Evolutionary conservation across 30 jellyfish, hydroid and myxozoan genomes (phyloP).

Genomic region (Hydractinia symbiolongicarpus): DNA sequence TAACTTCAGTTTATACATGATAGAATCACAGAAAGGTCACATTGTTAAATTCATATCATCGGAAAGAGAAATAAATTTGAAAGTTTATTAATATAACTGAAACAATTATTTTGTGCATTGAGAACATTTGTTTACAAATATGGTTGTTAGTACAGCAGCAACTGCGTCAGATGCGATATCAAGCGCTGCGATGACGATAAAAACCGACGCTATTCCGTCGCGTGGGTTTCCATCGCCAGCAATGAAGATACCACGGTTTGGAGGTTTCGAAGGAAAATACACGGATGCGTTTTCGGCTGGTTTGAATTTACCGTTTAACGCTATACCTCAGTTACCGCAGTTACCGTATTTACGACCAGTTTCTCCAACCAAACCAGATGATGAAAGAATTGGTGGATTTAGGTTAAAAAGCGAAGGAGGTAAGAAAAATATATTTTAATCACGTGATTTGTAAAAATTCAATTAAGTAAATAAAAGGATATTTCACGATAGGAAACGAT

Average conservation of each 20-base stretch:
- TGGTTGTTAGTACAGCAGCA: neutral
- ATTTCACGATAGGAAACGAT: too few relatives aligned
- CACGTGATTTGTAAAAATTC: too few relatives aligned
- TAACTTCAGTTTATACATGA: too few relatives aligned
- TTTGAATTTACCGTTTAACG: neutral
- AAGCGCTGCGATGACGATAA: neutral
- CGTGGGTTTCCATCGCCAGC: neutral
- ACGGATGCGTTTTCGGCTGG: neutral
- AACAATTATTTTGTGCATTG: too few relatives aligned
- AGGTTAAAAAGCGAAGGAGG: neutral
- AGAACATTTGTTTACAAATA: neutral
- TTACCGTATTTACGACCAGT: neutral
- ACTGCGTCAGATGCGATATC: neutral
- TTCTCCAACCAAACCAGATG: neutral
- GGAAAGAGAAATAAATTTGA: too few relatives aligned
- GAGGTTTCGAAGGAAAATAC: neutral
- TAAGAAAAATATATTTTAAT: neutral
- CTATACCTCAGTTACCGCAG: conserved; percentile 1
- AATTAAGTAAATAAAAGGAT: too few relatives aligned
- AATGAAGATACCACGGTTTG: conserved; percentile 15
- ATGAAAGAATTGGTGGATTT: neutral
- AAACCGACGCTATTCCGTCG: neutral
- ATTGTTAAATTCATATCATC: too few relatives aligned
- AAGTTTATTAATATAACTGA: too few relatives aligned
- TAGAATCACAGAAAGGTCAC: too few relatives aligned